Percentiles rank a stretch among this genome's conserved stretches.
These are phyloP conservation scores for Neodiprion virginianus DNA, from an alignment of 1,140 invertebrate species.

Conservation along the genomic window DNA sequence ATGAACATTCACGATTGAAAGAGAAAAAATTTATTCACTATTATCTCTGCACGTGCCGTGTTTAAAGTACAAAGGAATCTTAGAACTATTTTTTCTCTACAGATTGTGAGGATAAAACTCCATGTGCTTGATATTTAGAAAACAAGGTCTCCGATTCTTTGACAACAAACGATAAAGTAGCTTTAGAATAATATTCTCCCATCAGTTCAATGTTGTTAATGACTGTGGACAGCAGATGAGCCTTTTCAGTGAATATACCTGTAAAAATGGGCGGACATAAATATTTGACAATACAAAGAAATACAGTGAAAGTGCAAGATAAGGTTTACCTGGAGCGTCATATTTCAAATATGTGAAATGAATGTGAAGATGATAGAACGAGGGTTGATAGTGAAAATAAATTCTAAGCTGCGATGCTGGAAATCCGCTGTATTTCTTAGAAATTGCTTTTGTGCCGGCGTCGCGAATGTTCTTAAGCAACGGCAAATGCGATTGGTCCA, in stretches of 20 bases:
- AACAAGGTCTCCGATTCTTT: slow-evolving; percentile 63
- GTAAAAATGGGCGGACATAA: slow-evolving; percentile 13
- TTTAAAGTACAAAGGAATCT: neutral
- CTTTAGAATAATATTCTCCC: slow-evolving; percentile 84
- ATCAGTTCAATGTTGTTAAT: slow-evolving; percentile 89
- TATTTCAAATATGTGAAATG: slow-evolving; percentile 89
- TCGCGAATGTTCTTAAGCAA: slow-evolving; percentile 82
- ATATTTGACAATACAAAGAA: slow-evolving; percentile 15
- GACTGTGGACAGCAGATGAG: slow-evolving; percentile 87
- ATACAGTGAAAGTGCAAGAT: slow-evolving; percentile 21
- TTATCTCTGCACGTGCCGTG: slow-evolving; percentile 18
- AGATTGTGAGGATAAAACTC: slow-evolving; percentile 33
- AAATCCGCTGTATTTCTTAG: slow-evolving; percentile 77
- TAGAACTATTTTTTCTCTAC: slow-evolving; percentile 19
- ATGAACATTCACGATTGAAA: slow-evolving; percentile 16
- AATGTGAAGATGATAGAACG: slow-evolving; percentile 95
- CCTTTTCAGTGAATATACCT: slow-evolving; percentile 79
- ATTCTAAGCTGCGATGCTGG: slow-evolving; percentile 75
- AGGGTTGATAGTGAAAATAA: slow-evolving; percentile 96
- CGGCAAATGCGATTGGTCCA: slow-evolving; percentile 79
- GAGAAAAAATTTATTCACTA: slow-evolving; percentile 22
- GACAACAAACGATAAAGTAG: slow-evolving; percentile 76
- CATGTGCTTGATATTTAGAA: slow-evolving; percentile 31
- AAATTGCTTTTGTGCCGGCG: slow-evolving; percentile 76
- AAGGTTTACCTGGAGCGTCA: slow-evolving; percentile 75